Conservation (phyloP, 35 echinoderm and acorn worm species). For the Apostichopus parvimensis region DNA sequence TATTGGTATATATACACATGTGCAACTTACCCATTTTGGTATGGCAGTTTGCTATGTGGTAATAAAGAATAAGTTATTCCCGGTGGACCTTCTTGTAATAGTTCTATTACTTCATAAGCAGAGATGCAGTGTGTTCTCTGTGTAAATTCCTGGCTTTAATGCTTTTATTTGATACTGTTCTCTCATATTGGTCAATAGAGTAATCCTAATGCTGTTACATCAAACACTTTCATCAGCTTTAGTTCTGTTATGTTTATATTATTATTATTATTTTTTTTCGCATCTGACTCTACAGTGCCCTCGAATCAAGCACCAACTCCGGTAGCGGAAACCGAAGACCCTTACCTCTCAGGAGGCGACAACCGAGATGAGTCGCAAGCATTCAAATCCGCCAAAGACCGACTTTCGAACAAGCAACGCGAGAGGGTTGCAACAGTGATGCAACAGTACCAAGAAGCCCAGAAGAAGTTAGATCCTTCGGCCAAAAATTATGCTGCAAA, state of each 20-base stretch:
- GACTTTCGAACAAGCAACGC: conserved; percentile 21
- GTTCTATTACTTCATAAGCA: too few species aligned
- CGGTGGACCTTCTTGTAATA: too few species aligned
- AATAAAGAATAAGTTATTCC: too few species aligned
- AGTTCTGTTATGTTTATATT: background rate
- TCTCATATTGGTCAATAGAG: too few species aligned
- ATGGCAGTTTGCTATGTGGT: too few species aligned
- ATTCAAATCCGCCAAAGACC: conserved; percentile 45
- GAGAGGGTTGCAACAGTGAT: conserved; percentile 54
- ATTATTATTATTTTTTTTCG: background rate
- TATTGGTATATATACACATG: too few species aligned
- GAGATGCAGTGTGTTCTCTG: too few species aligned
- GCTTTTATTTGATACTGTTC: too few species aligned
- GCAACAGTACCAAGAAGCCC: conserved; percentile 88
- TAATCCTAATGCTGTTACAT: too few species aligned
- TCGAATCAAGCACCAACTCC: background rate
- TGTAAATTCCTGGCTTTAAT: too few species aligned
- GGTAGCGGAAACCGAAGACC: conserved; percentile 53
- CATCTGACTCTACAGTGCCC: background rate
- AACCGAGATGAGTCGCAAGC: conserved; percentile 49
- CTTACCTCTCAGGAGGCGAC: conserved; percentile 59
- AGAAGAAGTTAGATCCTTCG: conserved; percentile 59
- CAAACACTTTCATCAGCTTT: too few species aligned
- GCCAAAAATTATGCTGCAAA: conserved; percentile 57
- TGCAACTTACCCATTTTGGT: too few species aligned